phyloP scores from a whole-genome alignment of 2,888 invertebrate species.

The Drosophila emarginata region DNA sequence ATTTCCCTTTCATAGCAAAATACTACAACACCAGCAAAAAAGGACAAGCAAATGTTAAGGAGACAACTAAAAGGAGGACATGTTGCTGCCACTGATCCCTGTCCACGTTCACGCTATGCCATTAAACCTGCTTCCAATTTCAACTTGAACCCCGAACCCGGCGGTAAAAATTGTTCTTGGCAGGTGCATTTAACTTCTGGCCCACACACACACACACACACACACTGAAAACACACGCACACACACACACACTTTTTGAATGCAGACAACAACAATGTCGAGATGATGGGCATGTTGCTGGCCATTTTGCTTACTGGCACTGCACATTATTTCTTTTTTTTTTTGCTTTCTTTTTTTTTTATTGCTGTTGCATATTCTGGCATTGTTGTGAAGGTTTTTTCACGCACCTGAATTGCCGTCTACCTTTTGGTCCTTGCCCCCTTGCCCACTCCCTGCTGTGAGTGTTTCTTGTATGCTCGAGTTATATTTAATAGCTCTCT shows the following conservation, averaged over 20 bases:
- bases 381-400: neutral
- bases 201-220: constrained; percentile 53
- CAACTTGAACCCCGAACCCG: constrained; percentile 6
- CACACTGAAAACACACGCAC: constrained; percentile 52
- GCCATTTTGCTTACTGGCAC: constrained; percentile 55
- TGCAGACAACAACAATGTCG: constrained; percentile 63
- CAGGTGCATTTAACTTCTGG: constrained; percentile 76
- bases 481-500: constrained; percentile 54
- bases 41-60: constrained; percentile 22
- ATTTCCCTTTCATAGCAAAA: constrained; percentile 41
- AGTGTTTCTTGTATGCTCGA: constrained; percentile 39
- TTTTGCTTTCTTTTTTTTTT: constrained; percentile 57
- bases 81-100: constrained; percentile 33
- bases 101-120: constrained; percentile 29
- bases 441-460: neutral
- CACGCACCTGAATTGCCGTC: constrained; percentile 18
- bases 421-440: constrained; percentile 19
- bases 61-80: constrained; percentile 49
- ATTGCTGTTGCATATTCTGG: constrained; percentile 39
- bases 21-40: constrained; percentile 45
- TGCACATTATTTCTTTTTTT: constrained; percentile 41
- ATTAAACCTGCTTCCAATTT: constrained; percentile 8
- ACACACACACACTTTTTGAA: constrained; percentile 19
- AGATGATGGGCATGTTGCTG: constrained; percentile 33
- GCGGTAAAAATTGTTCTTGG: constrained; percentile 46